Conservation (phyloP, 2,113 vertebrate genomes). For the Dipodomys ordii region DNA sequence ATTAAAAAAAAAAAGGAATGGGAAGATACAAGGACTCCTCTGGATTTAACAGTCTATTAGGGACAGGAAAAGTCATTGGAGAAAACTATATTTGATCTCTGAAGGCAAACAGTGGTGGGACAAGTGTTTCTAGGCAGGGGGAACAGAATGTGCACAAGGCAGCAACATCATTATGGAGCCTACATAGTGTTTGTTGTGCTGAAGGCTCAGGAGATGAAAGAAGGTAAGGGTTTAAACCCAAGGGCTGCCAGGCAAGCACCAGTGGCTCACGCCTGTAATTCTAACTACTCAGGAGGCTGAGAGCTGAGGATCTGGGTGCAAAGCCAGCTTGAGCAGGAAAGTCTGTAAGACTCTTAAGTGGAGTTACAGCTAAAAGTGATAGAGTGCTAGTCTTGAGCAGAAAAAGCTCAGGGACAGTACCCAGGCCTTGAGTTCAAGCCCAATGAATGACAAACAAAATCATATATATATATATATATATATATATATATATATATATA, state of each 20-base stretch:
- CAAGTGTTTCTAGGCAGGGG: not conserved
- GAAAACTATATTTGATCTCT: not conserved
- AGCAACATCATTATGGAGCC: not conserved
- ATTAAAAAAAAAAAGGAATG: not conserved
- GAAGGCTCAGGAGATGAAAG: not conserved
- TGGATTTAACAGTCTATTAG: not conserved
- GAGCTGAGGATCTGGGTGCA: too few species aligned
- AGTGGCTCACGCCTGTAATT: too few species aligned
- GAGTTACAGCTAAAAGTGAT: too few species aligned
- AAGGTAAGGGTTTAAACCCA: not conserved
- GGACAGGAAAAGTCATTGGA: not conserved
- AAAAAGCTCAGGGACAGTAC: too few species aligned
- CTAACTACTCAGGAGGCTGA: too few species aligned
- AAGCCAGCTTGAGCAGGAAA: too few species aligned
- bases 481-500: too few species aligned
- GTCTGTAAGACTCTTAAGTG: too few species aligned
- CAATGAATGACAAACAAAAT: too few species aligned
- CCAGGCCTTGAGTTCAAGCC: not conserved
- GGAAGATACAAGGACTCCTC: not conserved
- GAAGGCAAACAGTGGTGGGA: not conserved
- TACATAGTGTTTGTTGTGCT: fast-evolving
- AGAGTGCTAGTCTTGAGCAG: too few species aligned
- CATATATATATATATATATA: too few species aligned
- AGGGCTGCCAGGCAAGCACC: not conserved
- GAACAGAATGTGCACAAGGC: not conserved